A percentile compares a stretch with the other conserved stretches of the same genome.
Conservation (phyloP, 1,140 invertebrate species). For the Archivesica marissinica region DNA sequence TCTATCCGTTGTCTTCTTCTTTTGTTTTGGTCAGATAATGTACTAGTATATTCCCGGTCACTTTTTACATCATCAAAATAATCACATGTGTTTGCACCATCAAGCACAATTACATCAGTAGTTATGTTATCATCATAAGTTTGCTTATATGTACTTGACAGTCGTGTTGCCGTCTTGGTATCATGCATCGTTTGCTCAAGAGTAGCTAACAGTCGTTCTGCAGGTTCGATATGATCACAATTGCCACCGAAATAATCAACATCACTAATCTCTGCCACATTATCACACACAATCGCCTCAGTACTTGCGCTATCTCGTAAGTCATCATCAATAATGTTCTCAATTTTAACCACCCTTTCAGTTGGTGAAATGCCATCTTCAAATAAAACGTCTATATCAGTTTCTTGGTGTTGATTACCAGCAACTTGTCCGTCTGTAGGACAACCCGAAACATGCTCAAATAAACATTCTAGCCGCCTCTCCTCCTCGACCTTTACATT, state of each 20-base stretch:
- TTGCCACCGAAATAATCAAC: not conserved
- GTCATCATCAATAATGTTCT: not conserved
- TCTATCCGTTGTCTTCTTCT: not conserved
- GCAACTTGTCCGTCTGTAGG: too few relatives aligned
- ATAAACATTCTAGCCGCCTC: too few relatives aligned
- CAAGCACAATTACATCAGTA: too few relatives aligned
- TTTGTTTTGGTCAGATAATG: not conserved
- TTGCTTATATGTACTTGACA: too few relatives aligned
- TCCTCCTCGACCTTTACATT: not conserved
- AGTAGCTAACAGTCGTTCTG: too few relatives aligned
- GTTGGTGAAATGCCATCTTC: not conserved
- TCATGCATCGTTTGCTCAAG: not conserved
- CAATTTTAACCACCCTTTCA: not conserved
- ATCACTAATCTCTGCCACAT: not conserved
- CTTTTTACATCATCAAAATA: too few relatives aligned
- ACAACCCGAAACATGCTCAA: too few relatives aligned
- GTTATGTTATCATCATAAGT: too few relatives aligned
- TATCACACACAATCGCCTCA: too few relatives aligned
- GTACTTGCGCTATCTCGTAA: not conserved
- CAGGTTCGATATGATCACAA: not conserved
- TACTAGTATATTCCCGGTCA: too few relatives aligned
- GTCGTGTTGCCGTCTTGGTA: not conserved
- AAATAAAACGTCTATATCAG: not conserved
- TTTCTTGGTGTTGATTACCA: not conserved
- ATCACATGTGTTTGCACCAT: too few relatives aligned